Percentiles rank a stretch among this genome's conserved stretches.
phyloP scores from a whole-genome alignment of 1,140 invertebrate genomes.

The Archegozetes longisetosus region DNA sequence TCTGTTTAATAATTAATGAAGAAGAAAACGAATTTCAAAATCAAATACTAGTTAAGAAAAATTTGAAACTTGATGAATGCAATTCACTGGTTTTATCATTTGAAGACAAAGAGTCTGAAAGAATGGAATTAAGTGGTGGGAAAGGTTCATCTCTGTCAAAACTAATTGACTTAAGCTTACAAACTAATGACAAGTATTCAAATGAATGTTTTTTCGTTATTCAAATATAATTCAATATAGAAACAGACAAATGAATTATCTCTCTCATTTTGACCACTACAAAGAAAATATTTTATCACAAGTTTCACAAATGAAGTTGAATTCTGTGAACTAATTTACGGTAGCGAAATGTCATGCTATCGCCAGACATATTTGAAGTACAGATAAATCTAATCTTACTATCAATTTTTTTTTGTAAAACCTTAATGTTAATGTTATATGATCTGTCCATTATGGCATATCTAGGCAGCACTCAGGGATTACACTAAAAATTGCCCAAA shows the following conservation, averaged over 20 bases:
- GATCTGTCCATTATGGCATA: too few relatives aligned
- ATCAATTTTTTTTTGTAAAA: too few relatives aligned
- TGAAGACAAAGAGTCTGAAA: neutral
- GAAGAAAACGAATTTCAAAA: neutral
- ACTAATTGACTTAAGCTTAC: slow-evolving; percentile 27
- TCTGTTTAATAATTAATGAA: neutral
- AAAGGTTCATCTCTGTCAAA: slow-evolving; percentile 51
- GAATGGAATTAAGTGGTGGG: slow-evolving; percentile 42
- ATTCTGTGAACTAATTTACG: neutral
- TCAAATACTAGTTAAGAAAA: neutral
- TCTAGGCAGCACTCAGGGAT: too few relatives aligned
- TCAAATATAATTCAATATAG: too few relatives aligned
- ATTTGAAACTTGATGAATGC: neutral
- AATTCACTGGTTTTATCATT: neutral
- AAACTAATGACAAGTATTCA: neutral
- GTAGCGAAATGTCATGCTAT: too few relatives aligned
- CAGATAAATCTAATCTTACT: too few relatives aligned
- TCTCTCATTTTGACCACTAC: neutral
- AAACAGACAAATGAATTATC: neutral
- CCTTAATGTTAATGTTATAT: too few relatives aligned
- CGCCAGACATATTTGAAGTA: too few relatives aligned
- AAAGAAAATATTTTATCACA: slow-evolving; percentile 1
- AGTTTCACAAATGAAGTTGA: neutral
- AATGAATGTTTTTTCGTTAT: too few relatives aligned
- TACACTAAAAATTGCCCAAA: too few relatives aligned